Conservation (phyloP, 2,113 vertebrate species). For the Coturnix japonica region DNA sequence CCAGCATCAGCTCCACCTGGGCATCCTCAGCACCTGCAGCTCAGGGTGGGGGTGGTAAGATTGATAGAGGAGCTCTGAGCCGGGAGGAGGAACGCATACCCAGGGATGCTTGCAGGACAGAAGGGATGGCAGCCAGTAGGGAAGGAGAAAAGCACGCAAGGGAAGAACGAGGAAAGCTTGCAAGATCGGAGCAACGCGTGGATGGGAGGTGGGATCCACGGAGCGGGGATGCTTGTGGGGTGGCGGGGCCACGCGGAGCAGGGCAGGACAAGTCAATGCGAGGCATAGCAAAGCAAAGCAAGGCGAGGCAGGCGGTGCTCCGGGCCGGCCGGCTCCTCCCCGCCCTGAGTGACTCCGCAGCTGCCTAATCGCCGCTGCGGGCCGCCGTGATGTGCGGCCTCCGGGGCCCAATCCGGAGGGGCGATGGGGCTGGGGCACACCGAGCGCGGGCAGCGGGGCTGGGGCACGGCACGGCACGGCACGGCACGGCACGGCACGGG, state of each 20-base stretch:
- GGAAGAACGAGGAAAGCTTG: rapidly evolving
- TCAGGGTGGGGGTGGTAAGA: neutral
- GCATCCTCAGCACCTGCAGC: neutral
- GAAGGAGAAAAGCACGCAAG: rapidly evolving
- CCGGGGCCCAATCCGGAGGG: slow-evolving; percentile 1
- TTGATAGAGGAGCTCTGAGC: neutral
- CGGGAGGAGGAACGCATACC: neutral
- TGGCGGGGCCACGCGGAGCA: neutral
- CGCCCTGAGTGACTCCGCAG: neutral
- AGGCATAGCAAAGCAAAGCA: too few relatives aligned
- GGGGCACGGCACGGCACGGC: neutral
- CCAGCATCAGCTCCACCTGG: neutral
- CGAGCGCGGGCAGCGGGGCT: too few relatives aligned
- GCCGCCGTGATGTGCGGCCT: neutral
- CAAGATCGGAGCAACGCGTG: rapidly evolving
- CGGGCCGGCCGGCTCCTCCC: neutral
- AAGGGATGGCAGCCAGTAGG: neutral
- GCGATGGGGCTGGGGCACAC: neutral
- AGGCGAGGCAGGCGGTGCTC: neutral
- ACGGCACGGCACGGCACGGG: neutral
- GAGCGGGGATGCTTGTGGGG: too few relatives aligned
- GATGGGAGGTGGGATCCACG: neutral
- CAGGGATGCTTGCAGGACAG: neutral
- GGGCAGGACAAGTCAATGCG: rapidly evolving
- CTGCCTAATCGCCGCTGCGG: neutral